Conservation (phyloP, 1,140 invertebrate genomes). For the Schlechtendalia chinensis region DNA sequence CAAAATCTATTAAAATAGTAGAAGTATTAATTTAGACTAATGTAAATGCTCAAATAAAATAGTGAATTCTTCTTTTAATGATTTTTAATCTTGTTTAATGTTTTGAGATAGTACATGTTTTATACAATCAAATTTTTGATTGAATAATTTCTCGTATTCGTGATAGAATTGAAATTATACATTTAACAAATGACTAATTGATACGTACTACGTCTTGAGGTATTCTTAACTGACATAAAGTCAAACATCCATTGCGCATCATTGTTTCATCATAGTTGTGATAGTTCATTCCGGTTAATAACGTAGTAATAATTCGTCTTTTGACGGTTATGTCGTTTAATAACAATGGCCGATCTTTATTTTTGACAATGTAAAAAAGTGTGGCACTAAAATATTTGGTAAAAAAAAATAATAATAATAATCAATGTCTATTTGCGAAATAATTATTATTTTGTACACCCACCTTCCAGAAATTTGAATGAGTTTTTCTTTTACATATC, state of each 20-base stretch:
- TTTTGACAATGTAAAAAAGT: slow-evolving; percentile 91
- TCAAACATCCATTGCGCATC: slow-evolving; percentile 93
- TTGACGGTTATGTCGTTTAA: slow-evolving; percentile 64
- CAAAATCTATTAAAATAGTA: too few relatives aligned
- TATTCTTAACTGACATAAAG: slow-evolving; percentile 91
- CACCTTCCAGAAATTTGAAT: slow-evolving; percentile 87
- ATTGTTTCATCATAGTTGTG: slow-evolving; percentile 83
- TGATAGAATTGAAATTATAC: neutral
- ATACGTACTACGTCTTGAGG: slow-evolving; percentile 86
- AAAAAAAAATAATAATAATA: too few relatives aligned
- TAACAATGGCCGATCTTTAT: slow-evolving; percentile 67
- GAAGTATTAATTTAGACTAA: too few relatives aligned
- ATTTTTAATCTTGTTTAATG: too few relatives aligned
- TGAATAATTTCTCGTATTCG: too few relatives aligned
- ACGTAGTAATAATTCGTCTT: slow-evolving; percentile 72
- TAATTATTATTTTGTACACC: neutral
- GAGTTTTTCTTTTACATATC: slow-evolving; percentile 76
- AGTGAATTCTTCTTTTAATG: too few relatives aligned
- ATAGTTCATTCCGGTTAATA: slow-evolving; percentile 84
- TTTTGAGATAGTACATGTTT: too few relatives aligned
- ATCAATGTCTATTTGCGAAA: neutral
- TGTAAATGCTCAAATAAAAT: too few relatives aligned
- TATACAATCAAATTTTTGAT: too few relatives aligned
- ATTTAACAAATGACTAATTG: neutral
- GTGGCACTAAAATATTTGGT: slow-evolving; percentile 69